Evolutionary conservation across 2,113 vertebrate genomes (phyloP).

Genomic region (Carlito syrichta): DNA sequence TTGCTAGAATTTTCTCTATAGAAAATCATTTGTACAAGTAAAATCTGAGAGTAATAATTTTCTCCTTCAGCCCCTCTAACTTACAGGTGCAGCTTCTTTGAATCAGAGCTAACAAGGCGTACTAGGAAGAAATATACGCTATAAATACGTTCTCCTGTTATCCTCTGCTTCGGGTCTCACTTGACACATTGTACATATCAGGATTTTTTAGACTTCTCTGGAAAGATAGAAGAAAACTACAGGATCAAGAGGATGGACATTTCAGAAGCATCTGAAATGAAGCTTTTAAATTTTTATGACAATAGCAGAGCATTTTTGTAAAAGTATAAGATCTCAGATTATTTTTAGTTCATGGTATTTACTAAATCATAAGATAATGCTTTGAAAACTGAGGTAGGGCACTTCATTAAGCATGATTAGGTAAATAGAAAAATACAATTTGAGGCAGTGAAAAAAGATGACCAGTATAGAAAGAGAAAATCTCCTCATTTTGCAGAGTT

Average conservation of each 20-base stretch:
- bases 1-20: neutral
- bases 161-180: neutral
- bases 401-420: neutral
- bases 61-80: neutral
- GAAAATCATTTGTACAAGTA: constrained; percentile 16
- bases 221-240: neutral
- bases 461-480: neutral
- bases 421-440: neutral
- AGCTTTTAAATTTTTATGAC: neutral
- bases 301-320: neutral
- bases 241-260: neutral
- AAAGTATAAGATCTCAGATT: neutral
- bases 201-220: neutral
- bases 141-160: neutral
- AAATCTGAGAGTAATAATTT: neutral
- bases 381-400: neutral
- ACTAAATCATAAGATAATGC: neutral
- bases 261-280: no score
- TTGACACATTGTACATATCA: neutral
- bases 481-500: neutral
- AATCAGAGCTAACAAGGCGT: neutral
- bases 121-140: neutral
- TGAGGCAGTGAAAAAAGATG: neutral
- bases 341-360: neutral
- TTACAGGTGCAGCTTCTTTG: neutral